These are phyloP conservation scores for Ambastaia sidthimunki DNA, from an alignment of 2,797 vertebrate species.

Conservation along the genomic window DNA sequence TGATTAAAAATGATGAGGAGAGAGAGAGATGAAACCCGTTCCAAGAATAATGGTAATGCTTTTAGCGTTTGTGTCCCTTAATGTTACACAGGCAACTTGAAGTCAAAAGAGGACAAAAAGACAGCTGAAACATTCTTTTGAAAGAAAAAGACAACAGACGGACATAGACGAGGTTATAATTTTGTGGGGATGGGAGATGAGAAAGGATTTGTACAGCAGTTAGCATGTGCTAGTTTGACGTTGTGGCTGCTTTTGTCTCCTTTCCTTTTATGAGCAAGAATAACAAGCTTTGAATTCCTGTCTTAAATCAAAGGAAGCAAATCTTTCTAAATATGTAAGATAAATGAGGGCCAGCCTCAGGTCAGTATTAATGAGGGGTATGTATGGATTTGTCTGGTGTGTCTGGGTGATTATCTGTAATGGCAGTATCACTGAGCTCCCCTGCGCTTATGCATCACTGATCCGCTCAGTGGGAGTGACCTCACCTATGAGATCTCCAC, in stretches of 20 bases:
- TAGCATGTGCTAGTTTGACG: background rate
- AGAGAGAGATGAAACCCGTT: constrained; percentile 64
- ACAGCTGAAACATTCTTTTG: constrained; percentile 46
- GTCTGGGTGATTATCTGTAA: constrained; percentile 57
- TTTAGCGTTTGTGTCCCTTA: constrained; percentile 44
- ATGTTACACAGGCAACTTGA: constrained; percentile 32
- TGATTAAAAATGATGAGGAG: constrained; percentile 74
- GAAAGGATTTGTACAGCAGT: constrained; percentile 45
- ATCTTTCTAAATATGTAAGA: constrained; percentile 57
- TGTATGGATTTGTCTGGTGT: constrained; percentile 47
- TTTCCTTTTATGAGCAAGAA: constrained; percentile 32
- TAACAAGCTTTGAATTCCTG: constrained; percentile 40
- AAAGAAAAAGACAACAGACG: constrained; percentile 40
- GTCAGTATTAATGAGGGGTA: constrained; percentile 58
- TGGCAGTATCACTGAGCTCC: constrained; percentile 56
- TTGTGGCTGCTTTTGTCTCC: constrained; percentile 36
- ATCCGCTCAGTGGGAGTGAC: constrained; percentile 56
- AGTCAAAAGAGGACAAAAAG: constrained; percentile 49
- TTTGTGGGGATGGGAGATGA: constrained; percentile 42
- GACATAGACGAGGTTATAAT: constrained; percentile 44
- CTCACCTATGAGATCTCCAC: constrained; percentile 61
- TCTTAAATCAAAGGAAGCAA: constrained; percentile 39
- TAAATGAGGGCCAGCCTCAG: constrained; percentile 51
- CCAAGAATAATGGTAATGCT: constrained; percentile 59
- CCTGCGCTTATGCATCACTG: constrained; percentile 59